Conservation (phyloP, 2,888 invertebrate genomes). For the Furcula furcula region DNA sequence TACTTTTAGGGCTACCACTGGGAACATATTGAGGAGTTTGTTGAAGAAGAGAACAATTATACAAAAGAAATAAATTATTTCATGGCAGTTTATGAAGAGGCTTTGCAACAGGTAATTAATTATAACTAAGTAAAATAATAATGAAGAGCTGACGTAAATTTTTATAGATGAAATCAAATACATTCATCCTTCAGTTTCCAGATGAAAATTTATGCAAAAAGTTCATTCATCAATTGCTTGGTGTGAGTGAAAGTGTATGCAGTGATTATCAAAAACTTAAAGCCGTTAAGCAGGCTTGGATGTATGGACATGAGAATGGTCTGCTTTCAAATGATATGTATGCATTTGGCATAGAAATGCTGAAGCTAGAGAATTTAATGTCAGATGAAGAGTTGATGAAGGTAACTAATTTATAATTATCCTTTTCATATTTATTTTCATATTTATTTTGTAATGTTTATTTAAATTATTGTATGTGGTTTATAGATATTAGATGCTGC, state of each 20-base stretch:
- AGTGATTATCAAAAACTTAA: constrained; percentile 52
- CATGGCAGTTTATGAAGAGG: constrained; percentile 65
- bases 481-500: constrained; percentile 62
- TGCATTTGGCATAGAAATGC: constrained; percentile 61
- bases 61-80: constrained; percentile 55
- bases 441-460: not conserved
- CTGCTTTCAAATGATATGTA: constrained; percentile 65
- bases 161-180: constrained; percentile 3
- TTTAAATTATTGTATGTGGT: constrained; percentile 4
- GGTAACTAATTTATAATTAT: constrained; percentile 38
- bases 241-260: constrained; percentile 46
- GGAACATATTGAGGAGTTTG: constrained; percentile 60
- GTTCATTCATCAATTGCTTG: constrained; percentile 62
- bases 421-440: not conserved
- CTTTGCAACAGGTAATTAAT: constrained; percentile 50
- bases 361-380: constrained; percentile 55
- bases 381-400: constrained; percentile 48
- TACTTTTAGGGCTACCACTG: constrained; percentile 62
- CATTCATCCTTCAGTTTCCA: constrained; percentile 54
- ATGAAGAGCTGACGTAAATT: too few species aligned
- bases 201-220: constrained; percentile 62
- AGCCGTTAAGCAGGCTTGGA: constrained; percentile 67
- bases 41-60: constrained; percentile 43
- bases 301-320: constrained; percentile 59
- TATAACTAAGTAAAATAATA: too few species aligned